Evolutionary conservation across 2,797 vertebrate genomes (phyloP), one percentile per base, ranked within the genome.

Genomic region (Rhinoraja longicauda): DNA sequence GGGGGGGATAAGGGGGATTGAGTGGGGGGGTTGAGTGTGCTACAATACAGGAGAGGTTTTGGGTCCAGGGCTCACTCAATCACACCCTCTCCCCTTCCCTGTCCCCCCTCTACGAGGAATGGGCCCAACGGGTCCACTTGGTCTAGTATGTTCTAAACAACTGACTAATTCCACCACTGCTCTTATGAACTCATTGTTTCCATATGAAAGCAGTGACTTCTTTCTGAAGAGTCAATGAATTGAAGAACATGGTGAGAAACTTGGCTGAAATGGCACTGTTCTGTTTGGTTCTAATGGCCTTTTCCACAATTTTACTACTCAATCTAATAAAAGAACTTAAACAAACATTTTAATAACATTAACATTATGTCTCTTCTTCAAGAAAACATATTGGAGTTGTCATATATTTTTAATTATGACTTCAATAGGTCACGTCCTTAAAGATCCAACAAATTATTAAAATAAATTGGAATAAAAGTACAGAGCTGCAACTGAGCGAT

Each of bases 141-240:
- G n/a, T n/a, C n/a, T n/a, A n/a, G 32, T 32, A 90, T 72, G 70
- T 90, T 90, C 62, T 19, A 72, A 90, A 73, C 86, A 90, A 64
- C 26, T 91, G 67, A 91, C 3, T 36, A 45, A 19, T 73, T 90
- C 67, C 32, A 26, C 4, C 2, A 72, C 4, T 72, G 17, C 67
- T 72, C 7, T 10, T 45, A n/a, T 24, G 45, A 90, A 45, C 32
- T 29, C 88, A 72, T 90, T 90, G 88, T 90, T 70, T 90, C 36
- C 64, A 72, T 72, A 90, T 90, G 67, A 67, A 67, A 67, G 17
- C 64, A 9, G 67, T 67, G 64, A 15, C 15, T 45, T n/a, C n/a
- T 57, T 82, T 82, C 79, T 82, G 24, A 32, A 32, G 75, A 32
- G 1, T 57, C 45, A 32, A 82, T 26, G 45, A 77, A 82, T 57